These are phyloP conservation scores for Saccostrea glomerata DNA, from an alignment of 1,140 invertebrate species.

Conservation along the genomic window DNA sequence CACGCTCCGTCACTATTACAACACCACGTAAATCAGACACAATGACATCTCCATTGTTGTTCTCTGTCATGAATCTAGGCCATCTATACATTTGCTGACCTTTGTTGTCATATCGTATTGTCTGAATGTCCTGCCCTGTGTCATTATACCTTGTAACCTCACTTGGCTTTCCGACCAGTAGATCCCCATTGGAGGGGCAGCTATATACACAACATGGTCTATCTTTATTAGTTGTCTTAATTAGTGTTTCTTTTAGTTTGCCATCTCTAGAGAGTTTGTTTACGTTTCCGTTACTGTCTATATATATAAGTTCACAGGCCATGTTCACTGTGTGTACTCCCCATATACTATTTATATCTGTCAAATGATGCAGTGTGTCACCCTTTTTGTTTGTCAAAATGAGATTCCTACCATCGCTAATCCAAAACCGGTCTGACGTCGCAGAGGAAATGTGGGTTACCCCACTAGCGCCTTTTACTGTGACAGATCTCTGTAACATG, in stretches of 20 bases:
- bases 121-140: not conserved
- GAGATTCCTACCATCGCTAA: not conserved
- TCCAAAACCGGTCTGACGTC: not conserved
- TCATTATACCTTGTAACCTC: not conserved
- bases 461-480: not conserved
- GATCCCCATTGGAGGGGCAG: not conserved
- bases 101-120: not conserved
- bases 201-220: not conserved
- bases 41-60: not conserved
- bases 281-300: not conserved
- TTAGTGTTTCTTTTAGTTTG: not conserved
- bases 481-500: not conserved
- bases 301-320: not conserved
- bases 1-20: not conserved
- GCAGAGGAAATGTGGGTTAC: not conserved
- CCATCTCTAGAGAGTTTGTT: not conserved
- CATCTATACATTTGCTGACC: not conserved
- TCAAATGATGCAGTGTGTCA: not conserved
- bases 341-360: not conserved
- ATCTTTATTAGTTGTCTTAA: not conserved
- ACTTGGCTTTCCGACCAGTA: not conserved
- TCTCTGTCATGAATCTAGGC: not conserved
- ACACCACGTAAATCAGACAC: not conserved
- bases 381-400: not conserved
- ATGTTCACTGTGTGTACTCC: not conserved